Base-by-base conservation (phyloP, 1,140 invertebrate species). In the Hirudo medicinalis region DNA sequence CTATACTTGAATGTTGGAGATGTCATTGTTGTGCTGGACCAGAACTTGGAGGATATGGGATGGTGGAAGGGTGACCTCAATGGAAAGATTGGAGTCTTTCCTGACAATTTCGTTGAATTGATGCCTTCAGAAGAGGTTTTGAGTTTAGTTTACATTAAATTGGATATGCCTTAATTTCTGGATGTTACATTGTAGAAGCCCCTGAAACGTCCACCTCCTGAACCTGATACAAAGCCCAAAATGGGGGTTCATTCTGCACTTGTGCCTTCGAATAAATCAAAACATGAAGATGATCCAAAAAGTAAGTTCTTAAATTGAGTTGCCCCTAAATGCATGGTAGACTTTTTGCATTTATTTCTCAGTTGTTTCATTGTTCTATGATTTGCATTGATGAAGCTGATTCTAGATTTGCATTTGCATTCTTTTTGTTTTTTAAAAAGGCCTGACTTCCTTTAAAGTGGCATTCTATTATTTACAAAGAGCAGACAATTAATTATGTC, bases 61-160 rank as follows among this genome's bases (percentile, higher is more conserved):
- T 97, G 94, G 95, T 98, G 94, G 94, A 89, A 89, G 81, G 95
- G 94, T 67, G 94, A 98, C 83, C 76, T 94, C 0, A 87, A 88
- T 75, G 94, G 93, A 40, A 73, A 94, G 90, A 82, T 90, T 69
- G 93, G 93, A 0, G 85, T 96, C 0, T 97, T 97, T 80, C 94
- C 95, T 5, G 94, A 97, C 79, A 97, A 98, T 85, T 98, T 97
- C 85, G 82, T 83, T 17, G 79, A 81, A 69, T 68, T 80, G 13
- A 40, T 80, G n/a, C 76, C 77, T 5, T 20, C 67, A n/a, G 77
- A 79, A 72, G 77, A 77, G 13, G 67, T 40, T 25, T 19, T 25
- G 25, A 29, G 4, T 57, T 29, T 15, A 27, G 11, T 70, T 32
- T 32, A 40, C 11, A n/a, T 22, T 2, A 32, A n/a, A 9, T 20